Conservation (phyloP, 2,888 invertebrate genomes). For the Melieria picta region DNA sequence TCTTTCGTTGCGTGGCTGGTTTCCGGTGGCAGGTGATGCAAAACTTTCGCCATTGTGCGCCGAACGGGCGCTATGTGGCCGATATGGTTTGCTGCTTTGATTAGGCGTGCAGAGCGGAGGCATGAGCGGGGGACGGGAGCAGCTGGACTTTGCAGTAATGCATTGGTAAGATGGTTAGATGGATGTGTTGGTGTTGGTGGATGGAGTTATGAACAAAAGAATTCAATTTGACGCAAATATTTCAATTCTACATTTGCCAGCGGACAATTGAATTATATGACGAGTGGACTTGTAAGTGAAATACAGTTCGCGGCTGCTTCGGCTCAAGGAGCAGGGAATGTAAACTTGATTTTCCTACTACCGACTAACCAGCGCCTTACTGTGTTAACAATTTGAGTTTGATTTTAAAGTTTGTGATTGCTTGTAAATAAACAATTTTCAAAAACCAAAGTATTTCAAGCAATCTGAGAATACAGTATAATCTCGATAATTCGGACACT, state of each 20-base stretch:
- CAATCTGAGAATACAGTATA: no score
- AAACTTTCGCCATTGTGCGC: slow-evolving; percentile 32
- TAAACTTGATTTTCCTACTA: no score
- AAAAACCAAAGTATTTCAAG: no score
- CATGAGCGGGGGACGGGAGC: not conserved
- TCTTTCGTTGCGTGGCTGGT: slow-evolving; percentile 8
- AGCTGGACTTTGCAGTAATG: not conserved
- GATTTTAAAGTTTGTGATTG: no score
- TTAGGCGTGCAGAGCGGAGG: not conserved
- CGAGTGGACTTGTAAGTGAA: no score
- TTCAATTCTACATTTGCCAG: slow-evolving; percentile 22
- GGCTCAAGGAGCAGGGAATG: no score
- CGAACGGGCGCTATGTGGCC: slow-evolving; percentile 19
- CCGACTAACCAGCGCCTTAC: no score
- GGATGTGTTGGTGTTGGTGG: not conserved
- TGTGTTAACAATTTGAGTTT: no score
- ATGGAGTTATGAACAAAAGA: slow-evolving; percentile 25
- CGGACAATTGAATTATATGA: no score
- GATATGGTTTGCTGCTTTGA: slow-evolving; percentile 19
- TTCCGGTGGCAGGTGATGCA: slow-evolving; percentile 26
- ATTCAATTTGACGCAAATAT: slow-evolving; percentile 25
- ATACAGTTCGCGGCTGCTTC: no score
- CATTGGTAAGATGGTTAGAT: slow-evolving; percentile 4
- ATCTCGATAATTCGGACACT: no score
- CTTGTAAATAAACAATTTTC: no score